phyloP scores from a whole-genome alignment of 2,888 invertebrate genomes.

The Ophion slaviceki region DNA sequence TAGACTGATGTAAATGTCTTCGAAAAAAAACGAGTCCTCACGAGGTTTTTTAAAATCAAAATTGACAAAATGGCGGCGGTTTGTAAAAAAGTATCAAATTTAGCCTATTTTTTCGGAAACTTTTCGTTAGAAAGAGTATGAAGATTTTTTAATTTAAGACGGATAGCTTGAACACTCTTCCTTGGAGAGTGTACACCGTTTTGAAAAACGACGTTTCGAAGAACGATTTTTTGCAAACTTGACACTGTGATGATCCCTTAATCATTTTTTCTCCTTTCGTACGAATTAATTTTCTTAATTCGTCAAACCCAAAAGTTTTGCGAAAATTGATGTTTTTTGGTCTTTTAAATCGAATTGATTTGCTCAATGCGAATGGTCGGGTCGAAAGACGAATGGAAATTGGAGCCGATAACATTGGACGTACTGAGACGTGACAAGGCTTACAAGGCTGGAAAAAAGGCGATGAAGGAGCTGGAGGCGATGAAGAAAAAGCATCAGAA shows the following conservation, averaged over 20 bases:
- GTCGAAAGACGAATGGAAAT: slow-evolving; percentile 76
- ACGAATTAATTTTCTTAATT: not conserved
- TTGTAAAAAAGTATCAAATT: too few species aligned
- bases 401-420: slow-evolving; percentile 84
- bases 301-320: not conserved
- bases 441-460: slow-evolving; percentile 87
- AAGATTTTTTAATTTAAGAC: too few species aligned
- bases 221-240: too few species aligned
- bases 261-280: not conserved
- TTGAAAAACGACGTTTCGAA: too few species aligned
- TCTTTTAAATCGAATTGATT: slow-evolving; percentile 12
- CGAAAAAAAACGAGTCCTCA: too few species aligned
- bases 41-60: too few species aligned
- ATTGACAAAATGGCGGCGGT: too few species aligned
- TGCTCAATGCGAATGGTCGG: not conserved
- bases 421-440: slow-evolving; percentile 85
- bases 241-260: not conserved
- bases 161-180: too few species aligned
- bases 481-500: slow-evolving; percentile 87
- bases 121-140: too few species aligned
- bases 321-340: slow-evolving; percentile 11
- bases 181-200: too few species aligned
- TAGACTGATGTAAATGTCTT: not conserved
- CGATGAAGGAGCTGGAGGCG: slow-evolving; percentile 87
- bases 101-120: too few species aligned